Evolutionary conservation across 2,888 invertebrate genomes (phyloP).

Genomic region (Scaptomyza cyrtandrae): DNA sequence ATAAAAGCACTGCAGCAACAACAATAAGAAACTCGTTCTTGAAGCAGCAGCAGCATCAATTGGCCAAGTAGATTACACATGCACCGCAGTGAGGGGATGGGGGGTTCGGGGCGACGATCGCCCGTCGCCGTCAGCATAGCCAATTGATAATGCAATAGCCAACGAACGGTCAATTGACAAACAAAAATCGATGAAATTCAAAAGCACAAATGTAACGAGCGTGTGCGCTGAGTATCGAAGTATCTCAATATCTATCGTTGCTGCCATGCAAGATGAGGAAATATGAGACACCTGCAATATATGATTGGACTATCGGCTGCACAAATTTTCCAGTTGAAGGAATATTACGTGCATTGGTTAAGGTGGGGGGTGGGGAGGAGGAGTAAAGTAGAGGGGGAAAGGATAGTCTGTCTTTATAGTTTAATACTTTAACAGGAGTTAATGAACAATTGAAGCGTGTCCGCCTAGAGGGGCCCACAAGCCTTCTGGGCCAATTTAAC

Average conservation of each 20-base stretch:
- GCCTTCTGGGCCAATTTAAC: constrained; percentile 75
- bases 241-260: constrained; percentile 46
- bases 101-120: constrained; percentile 26
- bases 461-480: constrained; percentile 55
- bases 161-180: constrained; percentile 68
- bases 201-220: constrained; percentile 57
- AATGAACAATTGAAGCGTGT: constrained; percentile 66
- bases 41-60: constrained; percentile 59
- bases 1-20: constrained; percentile 29
- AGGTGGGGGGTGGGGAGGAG: too few relatives aligned
- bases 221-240: not conserved
- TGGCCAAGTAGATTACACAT: constrained; percentile 59
- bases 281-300: constrained; percentile 73
- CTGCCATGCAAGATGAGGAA: constrained; percentile 47
- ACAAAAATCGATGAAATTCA: constrained; percentile 70
- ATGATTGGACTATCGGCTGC: constrained; percentile 53
- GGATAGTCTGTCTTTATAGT: too few relatives aligned
- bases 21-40: constrained; percentile 69
- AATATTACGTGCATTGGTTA: constrained; percentile 2
- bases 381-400: too few relatives aligned
- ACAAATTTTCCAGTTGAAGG: constrained; percentile 77
- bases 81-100: constrained; percentile 16
- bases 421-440: constrained; percentile 57
- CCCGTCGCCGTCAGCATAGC: constrained; percentile 35
- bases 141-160: constrained; percentile 65